Conservation (phyloP, 2,113 vertebrate genomes). For the Fregata magnificens region DNA sequence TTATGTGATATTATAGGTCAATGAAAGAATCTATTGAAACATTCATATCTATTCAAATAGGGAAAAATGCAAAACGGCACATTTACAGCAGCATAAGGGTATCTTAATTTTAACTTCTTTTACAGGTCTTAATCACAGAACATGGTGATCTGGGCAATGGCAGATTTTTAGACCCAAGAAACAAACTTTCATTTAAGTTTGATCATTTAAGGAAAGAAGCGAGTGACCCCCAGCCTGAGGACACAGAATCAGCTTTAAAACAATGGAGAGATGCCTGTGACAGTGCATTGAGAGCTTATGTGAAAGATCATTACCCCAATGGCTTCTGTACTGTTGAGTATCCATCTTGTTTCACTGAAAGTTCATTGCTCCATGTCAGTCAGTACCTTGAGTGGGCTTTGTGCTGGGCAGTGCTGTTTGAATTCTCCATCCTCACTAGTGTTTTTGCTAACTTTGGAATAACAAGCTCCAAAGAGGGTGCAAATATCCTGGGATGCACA, state of each 20-base stretch:
- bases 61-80: not conserved
- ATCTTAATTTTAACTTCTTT: conserved; percentile 17
- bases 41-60: not conserved
- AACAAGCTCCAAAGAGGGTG: not conserved
- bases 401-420: not conserved
- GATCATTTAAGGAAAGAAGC: conserved; percentile 95
- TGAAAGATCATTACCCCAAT: conserved; percentile 92
- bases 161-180: conserved; percentile 93
- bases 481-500: not conserved
- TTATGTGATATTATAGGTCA: not conserved
- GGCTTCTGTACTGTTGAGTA: conserved; percentile 93
- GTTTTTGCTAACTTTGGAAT: not conserved
- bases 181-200: conserved; percentile 94
- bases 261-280: conserved; percentile 91
- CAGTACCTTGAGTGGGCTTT: not conserved
- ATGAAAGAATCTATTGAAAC: not conserved
- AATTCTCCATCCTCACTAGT: not conserved
- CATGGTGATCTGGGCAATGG: conserved; percentile 92
- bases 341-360: not conserved
- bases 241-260: conserved; percentile 78
- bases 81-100: not conserved
- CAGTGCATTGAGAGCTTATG: conserved; percentile 83
- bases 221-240: conserved; percentile 84
- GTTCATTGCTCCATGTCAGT: not conserved
- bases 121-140: conserved; percentile 93